phyloP scores from a whole-genome alignment of 2,797 vertebrate species.

The Leucoraja ocellata region DNA sequence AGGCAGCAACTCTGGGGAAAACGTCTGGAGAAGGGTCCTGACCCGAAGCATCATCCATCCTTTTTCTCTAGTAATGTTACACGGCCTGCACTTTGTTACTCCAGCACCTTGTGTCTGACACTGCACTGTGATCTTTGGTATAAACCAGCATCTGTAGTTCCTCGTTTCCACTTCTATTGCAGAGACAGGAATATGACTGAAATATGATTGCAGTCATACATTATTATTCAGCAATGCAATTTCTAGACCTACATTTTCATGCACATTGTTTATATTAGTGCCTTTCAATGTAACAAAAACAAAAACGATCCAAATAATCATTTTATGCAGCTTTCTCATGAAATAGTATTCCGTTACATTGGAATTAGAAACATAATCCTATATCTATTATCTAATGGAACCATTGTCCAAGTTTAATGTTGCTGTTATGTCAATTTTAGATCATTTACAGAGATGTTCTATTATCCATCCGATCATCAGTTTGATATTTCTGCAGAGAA shows the following conservation, averaged over 20 bases:
- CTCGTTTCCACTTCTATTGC: background rate
- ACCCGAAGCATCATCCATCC: too few species aligned
- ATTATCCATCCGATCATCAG: background rate
- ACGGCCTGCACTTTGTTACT: too few species aligned
- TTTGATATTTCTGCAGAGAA: background rate
- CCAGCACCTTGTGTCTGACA: too few species aligned
- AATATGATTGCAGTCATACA: background rate
- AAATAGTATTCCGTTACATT: background rate
- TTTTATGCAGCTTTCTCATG: background rate
- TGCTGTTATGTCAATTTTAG: background rate
- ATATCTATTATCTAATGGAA: background rate
- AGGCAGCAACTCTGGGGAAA: too few species aligned
- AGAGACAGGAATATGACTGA: background rate
- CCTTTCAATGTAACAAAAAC: background rate
- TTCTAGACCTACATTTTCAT: background rate
- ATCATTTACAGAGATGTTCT: background rate
- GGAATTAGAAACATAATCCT: background rate
- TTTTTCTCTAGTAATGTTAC: too few species aligned
- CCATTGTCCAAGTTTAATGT: background rate
- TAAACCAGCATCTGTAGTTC: too few species aligned
- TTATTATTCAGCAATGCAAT: background rate
- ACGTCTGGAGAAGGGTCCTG: too few species aligned
- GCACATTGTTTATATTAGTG: background rate
- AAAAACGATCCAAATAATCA: background rate
- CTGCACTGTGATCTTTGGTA: too few species aligned